These are phyloP conservation scores for Bungarus multicinctus DNA, from an alignment of 2,113 vertebrate species.

Conservation along the genomic window DNA sequence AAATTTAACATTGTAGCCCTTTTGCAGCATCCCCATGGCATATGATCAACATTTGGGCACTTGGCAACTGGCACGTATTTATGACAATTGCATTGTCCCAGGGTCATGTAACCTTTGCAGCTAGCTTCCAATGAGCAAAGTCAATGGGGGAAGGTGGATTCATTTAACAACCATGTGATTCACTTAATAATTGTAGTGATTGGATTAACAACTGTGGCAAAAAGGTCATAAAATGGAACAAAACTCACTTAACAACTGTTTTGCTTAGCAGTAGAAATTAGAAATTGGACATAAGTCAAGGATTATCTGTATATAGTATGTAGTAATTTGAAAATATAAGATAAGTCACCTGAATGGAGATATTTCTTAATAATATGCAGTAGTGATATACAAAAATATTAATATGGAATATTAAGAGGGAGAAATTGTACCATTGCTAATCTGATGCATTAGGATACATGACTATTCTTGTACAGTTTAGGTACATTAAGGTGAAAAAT, in stretches of 20 bases:
- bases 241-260: neutral
- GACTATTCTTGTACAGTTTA: conserved; percentile 36
- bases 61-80: neutral
- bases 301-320: neutral
- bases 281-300: neutral
- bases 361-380: neutral
- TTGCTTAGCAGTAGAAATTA: neutral
- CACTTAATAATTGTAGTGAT: neutral
- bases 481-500: conserved; percentile 48
- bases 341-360: neutral
- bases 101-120: neutral
- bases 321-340: neutral
- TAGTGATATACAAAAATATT: neutral
- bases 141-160: neutral
- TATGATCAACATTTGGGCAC: neutral
- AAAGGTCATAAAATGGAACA: too few species aligned
- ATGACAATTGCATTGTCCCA: neutral
- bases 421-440: conserved; percentile 52
- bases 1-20: neutral
- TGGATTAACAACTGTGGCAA: neutral
- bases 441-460: conserved; percentile 30
- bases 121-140: neutral
- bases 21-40: neutral
- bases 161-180: neutral
- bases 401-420: conserved; percentile 13